Evolutionary conservation across 1,140 invertebrate genomes (phyloP), one percentile per base, ranked within the genome.

Genomic region (Drosophila yakuba): DNA sequence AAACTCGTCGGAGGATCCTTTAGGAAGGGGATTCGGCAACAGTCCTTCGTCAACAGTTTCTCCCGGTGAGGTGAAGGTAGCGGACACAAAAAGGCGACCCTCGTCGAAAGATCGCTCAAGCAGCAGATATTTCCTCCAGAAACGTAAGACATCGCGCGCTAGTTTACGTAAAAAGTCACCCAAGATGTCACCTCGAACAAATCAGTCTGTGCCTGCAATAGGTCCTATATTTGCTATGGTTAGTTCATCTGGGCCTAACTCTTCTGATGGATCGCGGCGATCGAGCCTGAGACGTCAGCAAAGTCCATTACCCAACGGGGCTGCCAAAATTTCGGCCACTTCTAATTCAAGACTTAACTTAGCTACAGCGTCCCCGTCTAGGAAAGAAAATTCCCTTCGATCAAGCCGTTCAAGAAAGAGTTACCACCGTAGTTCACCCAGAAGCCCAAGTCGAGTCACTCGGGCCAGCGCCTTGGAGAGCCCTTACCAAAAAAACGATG

Each of bases 81-180:
- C 41, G n/a, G 8, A 15, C n/a, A 3, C 15, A 7, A 8, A 7
- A 15, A 12, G 35, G 17, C 23, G 45, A 0, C 25, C 20, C n/a
- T 1, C 7, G 0, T 20, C 25, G 3, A 23, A 11, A 61, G 14
- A 6, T n/a, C 35, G 58, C 7, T 39, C 35, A 10, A 32, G 52
- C 17, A 43, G 38, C 43, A 41, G 17, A 41, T 35, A 25, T 1
- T 1, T 32, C 0, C 38, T 15, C 11, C 2, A 12, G 4, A 43
- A 10, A 12, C 2, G 2, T 2, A 32, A 12, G 12, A 2, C 15
- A 0, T 59, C 2, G 12, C 1, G 4, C 11, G 15, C 20, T 1
- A 28, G 15, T 10, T 63, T 35, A 10, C 35, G 57, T 11, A 47
- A 25, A 20, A 62, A 25, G 3, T 14, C 58, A 3, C 44, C 63